Conservation (phyloP, 2,113 vertebrate species). For the Thermophis baileyi region DNA sequence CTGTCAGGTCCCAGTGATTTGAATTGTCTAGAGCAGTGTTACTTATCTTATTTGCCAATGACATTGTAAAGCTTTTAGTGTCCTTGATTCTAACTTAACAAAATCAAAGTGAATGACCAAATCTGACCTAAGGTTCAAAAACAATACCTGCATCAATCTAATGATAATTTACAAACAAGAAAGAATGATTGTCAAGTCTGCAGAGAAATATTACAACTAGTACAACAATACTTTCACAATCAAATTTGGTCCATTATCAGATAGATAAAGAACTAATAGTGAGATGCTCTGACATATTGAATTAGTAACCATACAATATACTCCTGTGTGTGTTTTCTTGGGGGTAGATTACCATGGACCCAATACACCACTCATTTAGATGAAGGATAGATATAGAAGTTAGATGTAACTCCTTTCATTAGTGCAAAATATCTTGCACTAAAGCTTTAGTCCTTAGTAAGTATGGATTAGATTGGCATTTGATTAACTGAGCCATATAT, state of each 20-base stretch:
- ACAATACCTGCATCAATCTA: neutral
- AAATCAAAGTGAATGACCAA: neutral
- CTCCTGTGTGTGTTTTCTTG: neutral
- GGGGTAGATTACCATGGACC: neutral
- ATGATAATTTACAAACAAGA: neutral
- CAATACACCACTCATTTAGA: neutral
- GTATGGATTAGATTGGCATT: neutral
- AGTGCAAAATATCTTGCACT: neutral
- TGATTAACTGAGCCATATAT: neutral
- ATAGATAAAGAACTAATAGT: neutral
- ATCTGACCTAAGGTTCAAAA: neutral
- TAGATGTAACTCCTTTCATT: neutral
- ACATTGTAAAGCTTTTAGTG: neutral
- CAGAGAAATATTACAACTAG: neutral
- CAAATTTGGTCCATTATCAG: neutral
- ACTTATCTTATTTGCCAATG: neutral
- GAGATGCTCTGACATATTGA: neutral
- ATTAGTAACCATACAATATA: neutral
- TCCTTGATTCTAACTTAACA: neutral
- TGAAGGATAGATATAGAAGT: neutral
- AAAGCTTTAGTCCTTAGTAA: neutral
- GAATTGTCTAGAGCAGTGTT: neutral
- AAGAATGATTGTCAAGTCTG: neutral
- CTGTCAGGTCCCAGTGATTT: neutral
- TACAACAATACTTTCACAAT: neutral